phyloP scores from a whole-genome alignment of 2,888 invertebrate genomes.

The Eugnorisma glareosa region DNA sequence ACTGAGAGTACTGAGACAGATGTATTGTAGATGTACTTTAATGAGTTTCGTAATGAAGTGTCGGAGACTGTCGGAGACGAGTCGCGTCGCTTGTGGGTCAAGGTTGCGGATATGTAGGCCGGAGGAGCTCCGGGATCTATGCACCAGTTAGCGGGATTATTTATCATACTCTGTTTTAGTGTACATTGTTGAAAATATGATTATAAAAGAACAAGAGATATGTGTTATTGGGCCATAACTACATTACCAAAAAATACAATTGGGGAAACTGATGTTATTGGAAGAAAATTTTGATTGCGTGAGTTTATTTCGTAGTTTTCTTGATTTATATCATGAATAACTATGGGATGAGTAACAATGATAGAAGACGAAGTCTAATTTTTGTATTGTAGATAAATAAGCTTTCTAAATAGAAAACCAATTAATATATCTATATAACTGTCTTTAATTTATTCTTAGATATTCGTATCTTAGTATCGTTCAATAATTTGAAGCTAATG shows the following conservation, averaged over 20 bases:
- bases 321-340: not conserved
- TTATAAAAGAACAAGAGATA: not conserved
- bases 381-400: not conserved
- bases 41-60: constrained; percentile 1
- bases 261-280: not conserved
- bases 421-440: not conserved
- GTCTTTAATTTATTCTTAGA: constrained; percentile 13
- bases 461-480: constrained; percentile 13
- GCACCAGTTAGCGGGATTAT: constrained; percentile 8
- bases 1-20: no score
- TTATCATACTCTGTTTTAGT: not conserved
- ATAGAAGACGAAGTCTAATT: not conserved
- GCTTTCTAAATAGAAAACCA: not conserved
- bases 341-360: not conserved
- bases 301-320: not conserved
- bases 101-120: not conserved
- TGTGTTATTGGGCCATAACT: not conserved
- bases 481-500: constrained; percentile 24
- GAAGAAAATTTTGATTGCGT: not conserved
- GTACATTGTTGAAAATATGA: not conserved
- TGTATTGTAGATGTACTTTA: not conserved
- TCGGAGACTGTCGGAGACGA: no score
- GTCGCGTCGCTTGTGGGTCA: constrained; percentile 14
- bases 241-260: not conserved
- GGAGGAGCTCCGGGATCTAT: not conserved